A percentile compares a stretch with the other conserved stretches of the same genome.
Evolutionary conservation across 2,888 invertebrate genomes (phyloP).

Genomic region (Drosophila differens): DNA sequence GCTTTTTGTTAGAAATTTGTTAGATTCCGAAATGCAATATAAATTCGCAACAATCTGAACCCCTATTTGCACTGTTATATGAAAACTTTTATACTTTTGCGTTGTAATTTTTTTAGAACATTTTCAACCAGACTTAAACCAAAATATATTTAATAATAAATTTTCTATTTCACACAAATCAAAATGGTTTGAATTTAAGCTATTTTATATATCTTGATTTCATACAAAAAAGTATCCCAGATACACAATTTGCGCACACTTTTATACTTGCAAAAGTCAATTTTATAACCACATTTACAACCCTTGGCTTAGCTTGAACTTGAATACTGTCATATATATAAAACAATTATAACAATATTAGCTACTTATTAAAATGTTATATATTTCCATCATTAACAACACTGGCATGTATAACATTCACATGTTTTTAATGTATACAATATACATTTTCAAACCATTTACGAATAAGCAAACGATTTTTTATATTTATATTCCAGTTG

Average conservation of each 20-base stretch:
- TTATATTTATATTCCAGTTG: not conserved
- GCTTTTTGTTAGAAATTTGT: not conserved
- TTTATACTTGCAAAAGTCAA: not conserved
- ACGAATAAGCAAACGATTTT: not conserved
- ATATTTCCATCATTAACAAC: not conserved
- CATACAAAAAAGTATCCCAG: not conserved
- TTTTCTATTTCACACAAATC: not conserved
- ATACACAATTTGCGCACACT: not conserved
- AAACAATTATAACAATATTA: not conserved
- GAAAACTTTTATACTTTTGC: not conserved
- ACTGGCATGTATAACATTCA: not conserved
- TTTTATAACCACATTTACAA: not conserved
- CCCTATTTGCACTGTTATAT: slow-evolving; percentile 1
- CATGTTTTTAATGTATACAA: not conserved
- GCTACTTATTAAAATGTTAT: not conserved
- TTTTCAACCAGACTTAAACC: not conserved
- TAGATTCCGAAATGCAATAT: not conserved
- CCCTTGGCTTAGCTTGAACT: not conserved
- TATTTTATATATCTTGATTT: not conserved
- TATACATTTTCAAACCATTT: not conserved
- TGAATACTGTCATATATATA: not conserved
- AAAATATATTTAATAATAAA: not conserved
- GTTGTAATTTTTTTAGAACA: not conserved
- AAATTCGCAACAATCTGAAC: not conserved
- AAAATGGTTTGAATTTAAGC: not conserved